Evolutionary conservation across 2,797 vertebrate genomes (phyloP).

Genomic region (Sebastes reedi): DNA sequence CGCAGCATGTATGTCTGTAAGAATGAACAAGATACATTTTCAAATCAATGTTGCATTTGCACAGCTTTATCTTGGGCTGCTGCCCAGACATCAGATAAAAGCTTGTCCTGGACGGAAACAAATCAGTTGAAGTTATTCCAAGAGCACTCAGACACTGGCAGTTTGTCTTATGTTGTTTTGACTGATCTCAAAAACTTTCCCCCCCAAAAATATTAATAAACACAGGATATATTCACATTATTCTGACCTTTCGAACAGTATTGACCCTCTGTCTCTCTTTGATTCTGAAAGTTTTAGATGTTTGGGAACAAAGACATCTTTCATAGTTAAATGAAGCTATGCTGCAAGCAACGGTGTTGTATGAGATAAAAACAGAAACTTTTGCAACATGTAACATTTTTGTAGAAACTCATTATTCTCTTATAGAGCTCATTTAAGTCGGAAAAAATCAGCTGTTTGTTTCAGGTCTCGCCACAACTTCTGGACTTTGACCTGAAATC

Average conservation of each 20-base stretch:
- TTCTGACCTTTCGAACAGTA: background rate
- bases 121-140: constrained; percentile 28
- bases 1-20: background rate
- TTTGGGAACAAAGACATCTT: background rate
- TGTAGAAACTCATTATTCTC: background rate
- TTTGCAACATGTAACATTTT: background rate
- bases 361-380: background rate
- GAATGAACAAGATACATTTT: background rate
- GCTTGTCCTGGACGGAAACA: background rate
- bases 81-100: constrained; percentile 30
- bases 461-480: background rate
- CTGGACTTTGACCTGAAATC: background rate
- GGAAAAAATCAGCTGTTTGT: background rate
- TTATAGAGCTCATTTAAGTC: background rate
- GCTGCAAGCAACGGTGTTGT: background rate
- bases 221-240: background rate
- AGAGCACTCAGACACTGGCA: background rate
- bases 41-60: constrained; percentile 18
- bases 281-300: background rate
- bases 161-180: background rate
- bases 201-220: background rate
- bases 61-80: constrained; percentile 15
- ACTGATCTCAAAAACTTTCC: background rate
- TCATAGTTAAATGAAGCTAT: background rate
- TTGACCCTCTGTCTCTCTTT: background rate